Conservation (phyloP, 2,888 invertebrate species). For the Catocala fraxini region DNA sequence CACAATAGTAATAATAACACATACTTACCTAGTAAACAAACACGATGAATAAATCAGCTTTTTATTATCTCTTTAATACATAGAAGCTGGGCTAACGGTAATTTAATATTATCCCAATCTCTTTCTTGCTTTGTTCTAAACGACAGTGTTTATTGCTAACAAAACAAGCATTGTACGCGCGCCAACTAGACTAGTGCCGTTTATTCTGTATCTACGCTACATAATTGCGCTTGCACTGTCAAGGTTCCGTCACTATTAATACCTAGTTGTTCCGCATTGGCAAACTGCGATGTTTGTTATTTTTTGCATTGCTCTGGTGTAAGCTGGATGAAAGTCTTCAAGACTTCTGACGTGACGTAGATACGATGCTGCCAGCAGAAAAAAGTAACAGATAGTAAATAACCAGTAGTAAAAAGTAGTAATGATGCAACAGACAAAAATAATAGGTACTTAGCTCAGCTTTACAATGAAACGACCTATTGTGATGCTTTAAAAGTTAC, state of each 20-base stretch:
- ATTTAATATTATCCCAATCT: slow-evolving; percentile 14
- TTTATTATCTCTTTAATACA: slow-evolving; percentile 17
- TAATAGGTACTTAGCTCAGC: no score
- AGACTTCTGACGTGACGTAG: no score
- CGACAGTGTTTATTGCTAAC: slow-evolving; percentile 33
- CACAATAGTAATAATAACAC: slow-evolving; percentile 2
- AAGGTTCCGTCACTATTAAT: slow-evolving; percentile 38
- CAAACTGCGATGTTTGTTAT: neutral
- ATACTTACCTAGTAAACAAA: slow-evolving; percentile 7
- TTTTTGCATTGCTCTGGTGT: neutral
- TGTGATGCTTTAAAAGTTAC: no score
- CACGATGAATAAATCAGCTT: slow-evolving; percentile 25
- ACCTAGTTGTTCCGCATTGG: slow-evolving; percentile 10
- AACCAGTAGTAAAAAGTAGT: no score
- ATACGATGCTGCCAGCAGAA: no score
- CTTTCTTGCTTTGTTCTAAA: slow-evolving; percentile 33
- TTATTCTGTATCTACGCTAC: slow-evolving; percentile 20
- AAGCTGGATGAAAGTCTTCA: no score
- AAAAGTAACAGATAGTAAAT: no score
- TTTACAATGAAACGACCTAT: no score
- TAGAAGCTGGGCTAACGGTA: slow-evolving; percentile 5
- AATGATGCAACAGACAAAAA: no score
- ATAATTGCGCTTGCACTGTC: slow-evolving; percentile 22
- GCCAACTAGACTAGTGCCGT: slow-evolving; percentile 38
- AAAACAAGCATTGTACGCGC: slow-evolving; percentile 53